phyloP scores from a whole-genome alignment of 2,797 vertebrate species.

The Philypnodon macrostomus region DNA sequence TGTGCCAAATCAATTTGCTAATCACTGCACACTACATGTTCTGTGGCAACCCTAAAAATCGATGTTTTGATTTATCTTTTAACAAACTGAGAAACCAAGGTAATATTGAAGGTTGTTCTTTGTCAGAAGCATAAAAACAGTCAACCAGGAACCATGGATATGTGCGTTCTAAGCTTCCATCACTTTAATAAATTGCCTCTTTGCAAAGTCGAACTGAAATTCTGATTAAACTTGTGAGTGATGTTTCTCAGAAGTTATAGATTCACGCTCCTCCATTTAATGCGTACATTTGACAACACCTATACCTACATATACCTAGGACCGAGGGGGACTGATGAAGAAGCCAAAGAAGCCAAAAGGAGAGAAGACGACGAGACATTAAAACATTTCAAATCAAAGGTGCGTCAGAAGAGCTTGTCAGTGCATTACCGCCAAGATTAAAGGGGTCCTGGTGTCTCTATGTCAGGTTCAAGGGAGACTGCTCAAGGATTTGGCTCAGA shows the following conservation, averaged over 20 bases:
- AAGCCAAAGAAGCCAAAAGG: constrained; percentile 49
- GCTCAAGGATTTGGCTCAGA: constrained; percentile 75
- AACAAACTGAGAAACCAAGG: too few species aligned
- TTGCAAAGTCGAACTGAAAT: constrained; percentile 38
- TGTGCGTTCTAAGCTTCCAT: constrained; percentile 31
- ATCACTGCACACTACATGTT: too few species aligned
- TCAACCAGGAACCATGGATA: constrained; percentile 16
- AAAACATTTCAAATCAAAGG: constrained; percentile 77
- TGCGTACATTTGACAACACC: constrained; percentile 55
- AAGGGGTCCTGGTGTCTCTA: constrained; percentile 73
- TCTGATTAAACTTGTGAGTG: constrained; percentile 66
- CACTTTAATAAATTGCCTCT: constrained; percentile 54
- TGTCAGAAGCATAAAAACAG: constrained; percentile 25
- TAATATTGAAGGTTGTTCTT: too few species aligned
- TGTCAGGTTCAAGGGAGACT: constrained; percentile 73
- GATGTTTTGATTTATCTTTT: too few species aligned
- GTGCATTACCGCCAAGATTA: constrained; percentile 73
- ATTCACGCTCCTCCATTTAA: constrained; percentile 47
- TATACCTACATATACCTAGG: constrained; percentile 42
- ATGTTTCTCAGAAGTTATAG: constrained; percentile 68
- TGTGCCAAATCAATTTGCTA: too few species aligned
- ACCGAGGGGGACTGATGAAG: constrained; percentile 44
- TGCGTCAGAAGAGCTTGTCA: constrained; percentile 71
- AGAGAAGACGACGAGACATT: constrained; percentile 68
- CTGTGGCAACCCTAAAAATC: too few species aligned